Evolutionary conservation across 1,140 invertebrate genomes (phyloP), one percentile per base, ranked within the genome.

Genomic region (Polypedilum pembai): DNA sequence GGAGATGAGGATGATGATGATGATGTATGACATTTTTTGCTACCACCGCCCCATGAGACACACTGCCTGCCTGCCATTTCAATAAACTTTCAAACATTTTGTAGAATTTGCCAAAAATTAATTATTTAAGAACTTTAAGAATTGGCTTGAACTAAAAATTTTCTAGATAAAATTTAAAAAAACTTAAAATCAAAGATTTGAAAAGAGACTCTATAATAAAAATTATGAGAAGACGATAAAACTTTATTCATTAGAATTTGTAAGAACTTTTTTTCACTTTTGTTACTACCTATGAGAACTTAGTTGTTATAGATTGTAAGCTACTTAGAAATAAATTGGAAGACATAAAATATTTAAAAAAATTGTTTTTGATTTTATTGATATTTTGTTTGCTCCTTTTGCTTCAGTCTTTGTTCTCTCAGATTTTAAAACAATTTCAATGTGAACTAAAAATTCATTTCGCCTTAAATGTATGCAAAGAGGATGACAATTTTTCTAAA

Each of bases 1-100:
- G n/a, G 5, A 33, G 24, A 33, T 33, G 24, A 33, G 1, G 24
- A 33, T 33, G 24, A 33, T 33, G 24, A 33, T 33, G 24, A n/a
- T 56, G 45, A 56, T 56, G 45, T 56, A 56, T 56, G 45, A 56
- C 45, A 56, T 56, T n/a, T 56, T n/a, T 56, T 4, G n/a, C 45
- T 4, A 56, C 45, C 12, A 8, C 45, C 12, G 45, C 45, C 45
- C 12, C 24, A 33, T 33, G 24, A 33, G 24, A 33, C 24, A 33
- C 24, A 33, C 24, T 33, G 24, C 24, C 24, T 33, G 24, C 24
- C 24, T 33, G 24, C n/a, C n/a, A 56, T 56, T 56, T 56, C 12
- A 56, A 56, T 56, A 12, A 45, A 45, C 41, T n/a, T 33, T 33
- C 2, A 33, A 56, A 56, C 12, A n/a, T 12, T 56, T 56, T 56